Percentiles rank a stretch among this genome's conserved stretches.
phyloP scores from a whole-genome alignment of 2,888 invertebrate species.

The Meghimatium bilineatum region DNA sequence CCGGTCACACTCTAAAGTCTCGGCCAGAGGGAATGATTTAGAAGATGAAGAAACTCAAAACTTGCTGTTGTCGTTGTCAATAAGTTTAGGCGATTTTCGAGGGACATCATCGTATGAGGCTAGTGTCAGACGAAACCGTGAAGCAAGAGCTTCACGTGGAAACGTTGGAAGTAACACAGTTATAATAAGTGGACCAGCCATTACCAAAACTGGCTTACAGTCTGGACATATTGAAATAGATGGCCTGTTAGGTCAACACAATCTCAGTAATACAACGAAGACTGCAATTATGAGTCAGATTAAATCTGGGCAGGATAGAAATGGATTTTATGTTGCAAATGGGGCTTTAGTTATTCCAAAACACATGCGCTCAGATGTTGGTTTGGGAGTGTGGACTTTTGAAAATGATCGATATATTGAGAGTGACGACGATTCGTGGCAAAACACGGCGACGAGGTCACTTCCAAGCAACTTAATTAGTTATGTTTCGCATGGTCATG shows the following conservation, averaged over 20 bases:
- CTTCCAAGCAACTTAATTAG: background rate
- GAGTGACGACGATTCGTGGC: slow-evolving; percentile 28
- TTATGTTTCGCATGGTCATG: background rate
- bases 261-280: background rate
- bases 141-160: background rate
- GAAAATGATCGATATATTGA: slow-evolving; percentile 7
- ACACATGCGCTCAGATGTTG: background rate
- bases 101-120: slow-evolving; percentile 29
- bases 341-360: background rate
- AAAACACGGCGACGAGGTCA: background rate
- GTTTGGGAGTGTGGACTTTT: background rate
- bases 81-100: slow-evolving; percentile 4
- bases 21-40: background rate
- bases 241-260: background rate
- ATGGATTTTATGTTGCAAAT: background rate
- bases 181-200: slow-evolving; percentile 4
- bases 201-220: background rate
- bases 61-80: background rate
- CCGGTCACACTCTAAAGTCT: background rate
- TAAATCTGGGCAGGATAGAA: background rate
- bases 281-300: background rate
- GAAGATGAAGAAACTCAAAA: background rate
- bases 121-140: background rate
- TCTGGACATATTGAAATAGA: background rate
- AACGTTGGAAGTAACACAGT: background rate